Base-by-base conservation (phyloP, 2,113 vertebrate species). In the Galeopterus variegatus region DNA sequence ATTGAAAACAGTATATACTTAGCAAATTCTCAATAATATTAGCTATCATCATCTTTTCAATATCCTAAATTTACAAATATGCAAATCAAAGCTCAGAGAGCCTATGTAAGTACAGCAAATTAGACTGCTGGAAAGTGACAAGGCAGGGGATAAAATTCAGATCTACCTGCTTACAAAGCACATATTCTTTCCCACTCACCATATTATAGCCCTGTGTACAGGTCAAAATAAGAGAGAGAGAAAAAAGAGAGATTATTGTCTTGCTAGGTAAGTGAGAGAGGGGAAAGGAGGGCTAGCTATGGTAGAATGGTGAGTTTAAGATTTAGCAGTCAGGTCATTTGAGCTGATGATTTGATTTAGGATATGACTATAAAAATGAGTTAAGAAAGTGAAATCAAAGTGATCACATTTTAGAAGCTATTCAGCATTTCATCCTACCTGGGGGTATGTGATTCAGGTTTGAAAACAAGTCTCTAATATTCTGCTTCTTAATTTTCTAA, bases 361-460 rank as follows among this genome's bases (percentile, higher is more conserved):
- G 31, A 26, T 62, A 52, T 13, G n/a, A 83, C 17, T 83, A 54
- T 72, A 33, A 13, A 6, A 69, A 82, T 89, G 58, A 83, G 60
- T 72, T 90, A 76, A 83, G 52, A 70, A 86, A 93, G 79, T 41
- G 18, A 75, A 70, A 36, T 75, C 6, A n/a, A 84, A 58, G 28
- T 54, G 21, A 9, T 24, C 26, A 31, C 9, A 79, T 88, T 97
- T 92, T 56, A 88, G 12, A 95, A 96, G 50, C 17, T 50, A 31
- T 62, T 72, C 73, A 80, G 64, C 96, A 84, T 73, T 81, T 50
- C 33, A 72, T 41, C n/a, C 18, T 79, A 54, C 48, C 13, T 31
- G 24, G 33, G 10, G 14, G 8, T 88, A 73, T 69, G 15, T 0
- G 12, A 65, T 52, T 80, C 12, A 73, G 41, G 48, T 50, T 84